phyloP scores from a whole-genome alignment of 2,888 invertebrate genomes.

The Campoletis raptor region DNA sequence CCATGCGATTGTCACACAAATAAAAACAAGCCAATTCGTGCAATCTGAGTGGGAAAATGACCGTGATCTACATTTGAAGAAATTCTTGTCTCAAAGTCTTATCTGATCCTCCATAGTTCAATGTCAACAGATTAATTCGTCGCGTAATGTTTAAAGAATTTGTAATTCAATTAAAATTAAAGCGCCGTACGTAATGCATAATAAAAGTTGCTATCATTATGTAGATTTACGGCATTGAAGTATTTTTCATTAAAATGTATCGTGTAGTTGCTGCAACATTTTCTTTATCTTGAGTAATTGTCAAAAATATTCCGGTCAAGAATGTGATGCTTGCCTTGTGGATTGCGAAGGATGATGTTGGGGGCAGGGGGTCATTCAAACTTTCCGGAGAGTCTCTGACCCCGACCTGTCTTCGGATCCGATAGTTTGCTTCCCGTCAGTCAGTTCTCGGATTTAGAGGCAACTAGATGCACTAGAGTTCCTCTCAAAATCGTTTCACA shows the following conservation, averaged over 20 bases:
- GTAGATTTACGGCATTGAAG: not conserved
- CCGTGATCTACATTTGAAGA: conserved; percentile 15
- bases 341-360: conserved; percentile 55
- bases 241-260: not conserved
- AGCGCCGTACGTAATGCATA: not conserved
- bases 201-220: not conserved
- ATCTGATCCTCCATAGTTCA: conserved; percentile 53
- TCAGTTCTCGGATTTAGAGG: conserved; percentile 75
- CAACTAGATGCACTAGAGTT: conserved; percentile 60
- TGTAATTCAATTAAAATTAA: not conserved
- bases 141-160: not conserved
- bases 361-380: conserved; percentile 60
- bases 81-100: conserved; percentile 17
- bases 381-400: conserved; percentile 77
- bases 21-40: not conserved
- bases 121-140: conserved; percentile 39
- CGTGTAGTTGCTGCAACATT: not conserved
- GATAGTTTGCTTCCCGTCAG: conserved; percentile 75
- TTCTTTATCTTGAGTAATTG: conserved; percentile 32
- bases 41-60: not conserved
- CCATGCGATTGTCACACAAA: not conserved
- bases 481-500: not conserved
- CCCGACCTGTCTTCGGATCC: conserved; percentile 73
- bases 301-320: conserved; percentile 74
- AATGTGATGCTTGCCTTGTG: conserved; percentile 62